These are phyloP conservation scores for Hyles lineata DNA, from an alignment of 2,888 invertebrate genomes.

Conservation along the genomic window DNA sequence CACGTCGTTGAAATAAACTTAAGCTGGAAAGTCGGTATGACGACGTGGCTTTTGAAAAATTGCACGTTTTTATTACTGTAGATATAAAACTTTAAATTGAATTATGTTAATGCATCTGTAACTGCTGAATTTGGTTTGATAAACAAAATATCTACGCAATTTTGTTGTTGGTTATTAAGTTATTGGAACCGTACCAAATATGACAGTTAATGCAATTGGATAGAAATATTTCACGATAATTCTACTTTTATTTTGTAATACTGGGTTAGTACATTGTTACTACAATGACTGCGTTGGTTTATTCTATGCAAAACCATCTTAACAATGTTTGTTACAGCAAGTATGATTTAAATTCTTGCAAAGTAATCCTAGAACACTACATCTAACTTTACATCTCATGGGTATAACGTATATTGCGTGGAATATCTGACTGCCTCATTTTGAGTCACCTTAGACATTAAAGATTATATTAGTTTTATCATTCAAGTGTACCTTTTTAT, in stretches of 20 bases:
- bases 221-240: conserved; percentile 42
- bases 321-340: background rate
- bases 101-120: conserved; percentile 1
- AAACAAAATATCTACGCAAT: background rate
- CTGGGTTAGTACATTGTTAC: background rate
- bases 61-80: conserved; percentile 38
- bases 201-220: background rate
- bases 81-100: conserved; percentile 13
- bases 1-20: conserved; percentile 49
- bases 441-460: no score
- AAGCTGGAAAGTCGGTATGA: conserved; percentile 43
- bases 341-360: no score
- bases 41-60: conserved; percentile 36
- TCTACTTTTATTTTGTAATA: background rate
- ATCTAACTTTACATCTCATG: no score
- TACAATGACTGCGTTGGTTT: background rate
- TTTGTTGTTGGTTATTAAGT: conserved; percentile 14
- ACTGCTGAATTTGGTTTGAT: conserved; percentile 4
- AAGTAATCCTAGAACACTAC: no score
- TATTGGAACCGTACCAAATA: conserved; percentile 16
- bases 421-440: no score
- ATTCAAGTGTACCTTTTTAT: no score
- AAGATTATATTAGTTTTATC: no score
- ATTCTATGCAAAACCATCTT: background rate
- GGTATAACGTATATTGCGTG: no score